Conservation (phyloP, 2,797 vertebrate species). For the Pogonophryne albipinna region DNA sequence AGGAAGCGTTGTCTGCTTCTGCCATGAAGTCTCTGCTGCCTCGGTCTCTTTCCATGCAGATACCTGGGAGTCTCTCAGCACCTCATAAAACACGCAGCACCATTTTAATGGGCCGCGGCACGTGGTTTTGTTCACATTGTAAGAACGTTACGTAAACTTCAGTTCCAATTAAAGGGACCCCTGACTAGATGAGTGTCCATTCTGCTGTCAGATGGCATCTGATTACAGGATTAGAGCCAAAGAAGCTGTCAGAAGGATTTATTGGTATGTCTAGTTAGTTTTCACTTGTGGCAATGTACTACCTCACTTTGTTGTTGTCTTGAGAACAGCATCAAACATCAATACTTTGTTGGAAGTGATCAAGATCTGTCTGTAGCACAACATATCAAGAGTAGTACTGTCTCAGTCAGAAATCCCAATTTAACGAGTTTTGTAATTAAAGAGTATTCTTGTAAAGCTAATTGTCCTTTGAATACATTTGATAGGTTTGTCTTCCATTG, state of each 20-base stretch:
- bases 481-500: too few relatives aligned
- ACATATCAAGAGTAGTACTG: not conserved
- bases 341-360: not conserved
- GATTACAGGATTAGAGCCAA: constrained; percentile 37
- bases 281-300: too few relatives aligned
- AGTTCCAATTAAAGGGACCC: constrained; percentile 48
- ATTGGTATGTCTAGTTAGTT: not conserved
- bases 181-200: constrained; percentile 50
- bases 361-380: not conserved
- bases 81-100: constrained; percentile 58
- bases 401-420: not conserved
- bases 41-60: constrained; percentile 8
- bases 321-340: not conserved
- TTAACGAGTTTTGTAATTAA: too few relatives aligned
- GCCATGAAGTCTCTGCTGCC: constrained; percentile 29
- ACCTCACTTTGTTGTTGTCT: not conserved
- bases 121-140: constrained; percentile 37
- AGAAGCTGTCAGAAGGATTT: constrained; percentile 15
- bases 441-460: too few relatives aligned
- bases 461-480: too few relatives aligned
- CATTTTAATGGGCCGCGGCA: constrained; percentile 34
- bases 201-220: constrained; percentile 57
- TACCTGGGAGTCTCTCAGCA: constrained; percentile 59
- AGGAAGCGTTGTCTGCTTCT: constrained; percentile 35
- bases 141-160: constrained; percentile 49